Evolutionary conservation across 2,797 vertebrate genomes (phyloP).

Genomic region (Gallinago solitaria): DNA sequence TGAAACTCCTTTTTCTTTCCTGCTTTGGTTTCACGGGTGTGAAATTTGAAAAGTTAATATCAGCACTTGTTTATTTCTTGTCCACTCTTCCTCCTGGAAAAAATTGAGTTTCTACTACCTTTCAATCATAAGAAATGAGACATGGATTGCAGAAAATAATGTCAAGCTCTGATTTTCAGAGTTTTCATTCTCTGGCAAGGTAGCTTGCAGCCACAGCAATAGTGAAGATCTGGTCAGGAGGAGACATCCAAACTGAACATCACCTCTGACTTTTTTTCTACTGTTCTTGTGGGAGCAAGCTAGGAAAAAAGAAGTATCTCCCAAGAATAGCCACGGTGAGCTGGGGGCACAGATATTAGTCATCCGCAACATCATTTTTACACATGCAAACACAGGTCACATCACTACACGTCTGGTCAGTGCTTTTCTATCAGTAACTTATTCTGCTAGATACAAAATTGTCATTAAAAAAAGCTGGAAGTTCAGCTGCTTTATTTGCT

Average conservation of each 20-base stretch:
- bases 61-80: slow-evolving; percentile 27
- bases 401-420: neutral
- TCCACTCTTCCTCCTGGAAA: neutral
- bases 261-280: neutral
- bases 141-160: neutral
- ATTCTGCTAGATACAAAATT: neutral
- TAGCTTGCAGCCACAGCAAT: neutral
- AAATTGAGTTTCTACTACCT: neutral
- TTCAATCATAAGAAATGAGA: neutral
- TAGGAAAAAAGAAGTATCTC: neutral
- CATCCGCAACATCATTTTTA: neutral
- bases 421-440: neutral
- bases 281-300: neutral
- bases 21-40: slow-evolving; percentile 44
- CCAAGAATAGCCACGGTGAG: neutral
- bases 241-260: neutral
- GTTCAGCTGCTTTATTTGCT: neutral
- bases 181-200: neutral
- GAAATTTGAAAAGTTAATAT: slow-evolving; percentile 36
- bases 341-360: neutral
- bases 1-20: slow-evolving; percentile 39
- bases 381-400: neutral
- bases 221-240: neutral
- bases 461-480: neutral
- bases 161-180: neutral